These are phyloP conservation scores for Teleogryllus occipitalis DNA, from an alignment of 1,140 invertebrate species.

Conservation along the genomic window DNA sequence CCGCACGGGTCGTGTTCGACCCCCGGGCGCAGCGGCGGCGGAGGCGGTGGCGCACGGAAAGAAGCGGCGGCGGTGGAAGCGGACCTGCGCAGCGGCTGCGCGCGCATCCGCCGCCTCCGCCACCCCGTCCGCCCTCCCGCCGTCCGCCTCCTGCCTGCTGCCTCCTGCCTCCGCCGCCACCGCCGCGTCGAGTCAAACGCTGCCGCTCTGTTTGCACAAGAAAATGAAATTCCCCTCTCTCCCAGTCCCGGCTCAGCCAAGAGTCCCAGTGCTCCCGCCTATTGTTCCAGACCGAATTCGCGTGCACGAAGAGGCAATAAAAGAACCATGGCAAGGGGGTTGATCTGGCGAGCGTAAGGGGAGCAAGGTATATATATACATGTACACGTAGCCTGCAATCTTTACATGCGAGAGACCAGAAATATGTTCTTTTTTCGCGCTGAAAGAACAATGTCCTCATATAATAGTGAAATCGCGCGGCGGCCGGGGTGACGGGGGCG, in stretches of 20 bases:
- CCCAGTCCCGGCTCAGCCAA: constrained; percentile 6
- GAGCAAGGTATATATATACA: too few relatives aligned
- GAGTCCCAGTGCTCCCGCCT: too few relatives aligned
- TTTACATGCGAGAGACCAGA: too few relatives aligned
- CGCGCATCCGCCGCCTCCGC: background rate
- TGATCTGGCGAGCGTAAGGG: too few relatives aligned
- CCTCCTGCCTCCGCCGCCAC: background rate
- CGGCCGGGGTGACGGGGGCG: background rate
- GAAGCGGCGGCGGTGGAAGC: too few relatives aligned
- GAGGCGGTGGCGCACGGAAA: background rate
- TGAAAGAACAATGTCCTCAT: constrained; percentile 15
- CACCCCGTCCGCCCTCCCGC: background rate
- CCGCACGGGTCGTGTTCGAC: background rate
- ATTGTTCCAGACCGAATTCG: constrained; percentile 14
- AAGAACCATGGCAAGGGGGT: constrained; percentile 14
- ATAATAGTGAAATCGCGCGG: constrained; percentile 9
- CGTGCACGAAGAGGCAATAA: constrained; percentile 13
- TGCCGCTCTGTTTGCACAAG: constrained; percentile 18
- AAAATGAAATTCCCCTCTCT: constrained; percentile 21
- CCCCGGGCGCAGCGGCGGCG: background rate
- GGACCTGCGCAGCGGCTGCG: too few relatives aligned
- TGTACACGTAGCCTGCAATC: too few relatives aligned
- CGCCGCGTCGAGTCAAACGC: constrained; percentile 9
- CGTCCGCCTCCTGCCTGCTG: background rate
- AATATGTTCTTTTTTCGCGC: too few relatives aligned